Conservation (phyloP, 2,888 invertebrate genomes). For the Acrobasis consociella region DNA sequence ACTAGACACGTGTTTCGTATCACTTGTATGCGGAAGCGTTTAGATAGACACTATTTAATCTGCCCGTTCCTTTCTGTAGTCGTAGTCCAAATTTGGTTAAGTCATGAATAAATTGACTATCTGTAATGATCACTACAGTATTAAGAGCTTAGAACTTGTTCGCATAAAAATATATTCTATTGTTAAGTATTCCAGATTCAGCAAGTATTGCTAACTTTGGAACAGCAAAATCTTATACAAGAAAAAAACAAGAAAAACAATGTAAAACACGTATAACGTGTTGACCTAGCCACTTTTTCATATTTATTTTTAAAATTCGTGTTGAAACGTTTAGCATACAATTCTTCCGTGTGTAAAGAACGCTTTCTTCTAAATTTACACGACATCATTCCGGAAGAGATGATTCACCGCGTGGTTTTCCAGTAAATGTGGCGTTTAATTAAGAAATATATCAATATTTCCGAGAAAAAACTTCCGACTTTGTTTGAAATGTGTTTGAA, state of each 20-base stretch:
- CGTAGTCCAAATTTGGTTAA: not conserved
- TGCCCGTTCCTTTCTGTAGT: slow-evolving; percentile 16
- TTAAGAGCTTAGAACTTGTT: not conserved
- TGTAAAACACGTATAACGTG: not conserved
- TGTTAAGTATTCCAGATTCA: not conserved
- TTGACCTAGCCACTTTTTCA: not conserved
- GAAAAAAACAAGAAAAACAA: not conserved
- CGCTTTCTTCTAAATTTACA: slow-evolving; percentile 21
- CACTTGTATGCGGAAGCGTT: slow-evolving; percentile 51
- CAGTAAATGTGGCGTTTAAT: slow-evolving; percentile 15
- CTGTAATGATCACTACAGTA: not conserved
- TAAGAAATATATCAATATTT: slow-evolving; percentile 11
- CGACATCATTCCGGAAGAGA: slow-evolving; percentile 12
- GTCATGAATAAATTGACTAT: slow-evolving; percentile 2
- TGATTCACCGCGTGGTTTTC: slow-evolving; percentile 15
- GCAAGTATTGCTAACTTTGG: too few relatives aligned
- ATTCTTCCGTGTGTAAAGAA: slow-evolving; percentile 18
- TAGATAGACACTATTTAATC: slow-evolving; percentile 34
- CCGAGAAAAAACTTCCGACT: not conserved
- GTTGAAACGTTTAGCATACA: slow-evolving; percentile 8
- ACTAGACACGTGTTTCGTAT: slow-evolving; percentile 46
- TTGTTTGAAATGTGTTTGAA: not conserved
- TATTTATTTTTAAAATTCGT: not conserved
- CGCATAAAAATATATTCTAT: not conserved
- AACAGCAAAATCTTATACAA: not conserved